Evolutionary conservation across 2,113 vertebrate genomes (phyloP).

Genomic region (Myiopsitta monachus): DNA sequence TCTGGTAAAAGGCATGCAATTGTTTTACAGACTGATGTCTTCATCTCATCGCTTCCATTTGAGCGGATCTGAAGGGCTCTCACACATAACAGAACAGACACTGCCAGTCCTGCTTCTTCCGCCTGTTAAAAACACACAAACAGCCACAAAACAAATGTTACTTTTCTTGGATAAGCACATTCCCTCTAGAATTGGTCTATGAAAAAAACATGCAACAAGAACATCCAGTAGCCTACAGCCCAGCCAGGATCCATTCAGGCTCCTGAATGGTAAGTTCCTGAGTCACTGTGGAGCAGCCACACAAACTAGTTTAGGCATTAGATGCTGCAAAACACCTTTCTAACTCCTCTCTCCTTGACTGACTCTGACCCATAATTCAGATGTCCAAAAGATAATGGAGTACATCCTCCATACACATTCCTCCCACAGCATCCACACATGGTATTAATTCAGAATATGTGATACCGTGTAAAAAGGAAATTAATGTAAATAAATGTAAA

Average conservation of each 20-base stretch:
- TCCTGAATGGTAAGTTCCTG: background rate
- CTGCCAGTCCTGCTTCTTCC: slow-evolving; percentile 84
- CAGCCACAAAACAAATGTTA: background rate
- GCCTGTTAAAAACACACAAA: slow-evolving; percentile 68
- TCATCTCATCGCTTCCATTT: slow-evolving; percentile 86
- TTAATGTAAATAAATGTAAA: background rate
- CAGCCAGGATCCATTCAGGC: background rate
- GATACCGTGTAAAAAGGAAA: background rate
- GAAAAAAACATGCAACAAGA: background rate
- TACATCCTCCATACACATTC: background rate
- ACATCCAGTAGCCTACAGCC: background rate
- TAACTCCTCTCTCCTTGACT: background rate
- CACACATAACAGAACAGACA: slow-evolving; percentile 91
- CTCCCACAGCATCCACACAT: background rate
- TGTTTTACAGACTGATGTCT: slow-evolving; percentile 92
- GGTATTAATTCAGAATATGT: background rate
- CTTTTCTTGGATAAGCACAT: background rate
- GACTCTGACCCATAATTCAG: background rate
- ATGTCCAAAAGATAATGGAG: background rate
- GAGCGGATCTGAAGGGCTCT: slow-evolving; percentile 93
- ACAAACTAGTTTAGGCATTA: background rate
- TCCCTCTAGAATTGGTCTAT: background rate
- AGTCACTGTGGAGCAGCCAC: background rate
- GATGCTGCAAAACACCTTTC: background rate
- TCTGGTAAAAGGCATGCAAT: slow-evolving; percentile 90